Conservation (phyloP, 2,888 invertebrate genomes). For the Athrips mouffetella region DNA sequence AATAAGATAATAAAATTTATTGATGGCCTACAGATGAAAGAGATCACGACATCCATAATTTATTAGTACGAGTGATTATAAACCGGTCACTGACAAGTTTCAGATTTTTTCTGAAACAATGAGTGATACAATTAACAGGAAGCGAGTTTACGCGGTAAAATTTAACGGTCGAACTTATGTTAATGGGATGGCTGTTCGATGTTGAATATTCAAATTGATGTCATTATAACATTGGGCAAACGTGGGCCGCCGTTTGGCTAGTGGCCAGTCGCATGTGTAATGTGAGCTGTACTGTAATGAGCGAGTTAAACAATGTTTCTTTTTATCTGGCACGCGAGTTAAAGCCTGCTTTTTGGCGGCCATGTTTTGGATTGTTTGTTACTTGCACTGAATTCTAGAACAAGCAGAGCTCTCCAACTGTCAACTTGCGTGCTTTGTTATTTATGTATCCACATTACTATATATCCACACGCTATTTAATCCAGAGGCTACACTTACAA, state of each 20-base stretch:
- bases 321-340: conserved; percentile 53
- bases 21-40: conserved; percentile 14
- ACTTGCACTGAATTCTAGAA: conserved; percentile 17
- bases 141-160: conserved; percentile 69
- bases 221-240: conserved; percentile 76
- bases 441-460: conserved; percentile 17
- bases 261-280: conserved; percentile 69
- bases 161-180: conserved; percentile 76
- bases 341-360: conserved; percentile 33
- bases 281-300: conserved; percentile 65
- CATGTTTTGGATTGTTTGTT: conserved; percentile 35
- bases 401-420: conserved; percentile 25
- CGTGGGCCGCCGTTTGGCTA: conserved; percentile 67
- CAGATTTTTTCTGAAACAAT: conserved; percentile 44
- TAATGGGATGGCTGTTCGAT: conserved; percentile 74
- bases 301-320: conserved; percentile 65
- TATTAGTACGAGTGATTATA: conserved; percentile 8
- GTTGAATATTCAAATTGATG: conserved; percentile 79
- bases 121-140: conserved; percentile 67
- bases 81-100: conserved; percentile 7
- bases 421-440: conserved; percentile 34
- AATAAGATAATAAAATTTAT: conserved; percentile 15
- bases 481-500: background rate
- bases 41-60: conserved; percentile 14
- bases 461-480: too few species aligned